phyloP scores from a whole-genome alignment of 2,888 invertebrate species.

The Stramonita haemastoma region DNA sequence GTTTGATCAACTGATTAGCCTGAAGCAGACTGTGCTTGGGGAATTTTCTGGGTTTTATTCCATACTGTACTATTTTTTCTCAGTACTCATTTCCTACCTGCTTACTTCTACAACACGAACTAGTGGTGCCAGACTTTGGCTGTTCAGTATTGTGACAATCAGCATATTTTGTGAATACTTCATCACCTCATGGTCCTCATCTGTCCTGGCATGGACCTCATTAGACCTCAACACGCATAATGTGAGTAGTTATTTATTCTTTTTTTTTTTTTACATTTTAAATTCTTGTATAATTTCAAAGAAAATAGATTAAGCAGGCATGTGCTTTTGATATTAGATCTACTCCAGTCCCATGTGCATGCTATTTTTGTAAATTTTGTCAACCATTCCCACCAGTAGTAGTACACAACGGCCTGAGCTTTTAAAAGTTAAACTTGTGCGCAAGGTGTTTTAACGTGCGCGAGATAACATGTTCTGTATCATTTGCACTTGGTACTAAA shows the following conservation, averaged over 20 bases:
- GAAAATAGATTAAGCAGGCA: too few species aligned
- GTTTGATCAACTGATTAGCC: slow-evolving; percentile 80
- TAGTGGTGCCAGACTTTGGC: slow-evolving; percentile 80
- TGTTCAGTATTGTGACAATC: slow-evolving; percentile 80
- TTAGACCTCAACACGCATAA: slow-evolving; percentile 25
- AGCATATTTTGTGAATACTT: slow-evolving; percentile 79
- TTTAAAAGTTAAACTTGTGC: too few species aligned
- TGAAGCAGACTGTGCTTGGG: slow-evolving; percentile 83
- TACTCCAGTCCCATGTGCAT: too few species aligned
- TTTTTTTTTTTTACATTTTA: too few species aligned
- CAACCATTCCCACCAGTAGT: too few species aligned
- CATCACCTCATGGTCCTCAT: slow-evolving; percentile 50
- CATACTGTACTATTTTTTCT: slow-evolving; percentile 81
- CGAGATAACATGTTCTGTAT: too few species aligned
- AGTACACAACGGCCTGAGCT: too few species aligned
- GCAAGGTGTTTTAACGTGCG: too few species aligned
- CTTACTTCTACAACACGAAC: slow-evolving; percentile 82
- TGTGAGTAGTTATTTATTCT: slow-evolving; percentile 33
- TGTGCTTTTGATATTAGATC: too few species aligned
- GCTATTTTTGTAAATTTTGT: too few species aligned
- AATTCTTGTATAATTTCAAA: too few species aligned
- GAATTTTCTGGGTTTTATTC: slow-evolving; percentile 84
- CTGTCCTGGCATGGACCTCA: slow-evolving; percentile 27
- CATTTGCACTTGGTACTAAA: too few species aligned
- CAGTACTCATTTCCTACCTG: slow-evolving; percentile 80